These are phyloP conservation scores for Phoeniculus purpureus DNA, from an alignment of 2,797 vertebrate species.

Conservation along the genomic window DNA sequence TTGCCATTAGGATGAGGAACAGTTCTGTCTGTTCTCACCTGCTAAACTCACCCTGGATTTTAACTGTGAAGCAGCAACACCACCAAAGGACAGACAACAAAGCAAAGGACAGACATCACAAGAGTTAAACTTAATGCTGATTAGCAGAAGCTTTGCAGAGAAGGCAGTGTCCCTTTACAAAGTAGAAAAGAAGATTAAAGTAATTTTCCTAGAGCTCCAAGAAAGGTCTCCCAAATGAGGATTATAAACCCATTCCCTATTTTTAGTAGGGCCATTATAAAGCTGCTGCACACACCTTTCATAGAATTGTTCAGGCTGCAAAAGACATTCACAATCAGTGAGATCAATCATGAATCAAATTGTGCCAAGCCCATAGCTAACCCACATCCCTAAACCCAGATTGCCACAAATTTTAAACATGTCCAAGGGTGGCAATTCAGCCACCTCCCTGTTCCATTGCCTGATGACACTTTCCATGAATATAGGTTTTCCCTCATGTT, in stretches of 20 bases:
- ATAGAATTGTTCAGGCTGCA: not conserved
- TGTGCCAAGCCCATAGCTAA: too few relatives aligned
- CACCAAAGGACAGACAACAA: not conserved
- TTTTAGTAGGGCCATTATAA: constrained; percentile 9
- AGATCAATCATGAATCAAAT: too few relatives aligned
- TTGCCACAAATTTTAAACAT: too few relatives aligned
- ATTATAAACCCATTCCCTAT: constrained; percentile 27
- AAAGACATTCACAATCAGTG: too few relatives aligned
- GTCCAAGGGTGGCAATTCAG: too few relatives aligned
- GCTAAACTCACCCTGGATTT: not conserved
- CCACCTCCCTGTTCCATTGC: too few relatives aligned
- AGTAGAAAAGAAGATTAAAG: constrained; percentile 64
- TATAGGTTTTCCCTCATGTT: too few relatives aligned
- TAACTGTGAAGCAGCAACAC: not conserved
- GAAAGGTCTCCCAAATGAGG: constrained; percentile 26
- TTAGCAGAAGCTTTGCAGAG: constrained; percentile 36
- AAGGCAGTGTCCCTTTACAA: not conserved
- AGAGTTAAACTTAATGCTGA: constrained; percentile 30
- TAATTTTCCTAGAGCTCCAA: not conserved
- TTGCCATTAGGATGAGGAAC: not conserved
- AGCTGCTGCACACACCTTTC: not conserved
- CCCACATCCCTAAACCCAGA: too few relatives aligned
- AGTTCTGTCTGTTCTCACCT: not conserved
- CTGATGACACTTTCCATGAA: too few relatives aligned
- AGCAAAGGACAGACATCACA: constrained; percentile 23